Evolutionary conservation across 2,888 invertebrate genomes (phyloP).

Genomic region (Ditula angustiorana): DNA sequence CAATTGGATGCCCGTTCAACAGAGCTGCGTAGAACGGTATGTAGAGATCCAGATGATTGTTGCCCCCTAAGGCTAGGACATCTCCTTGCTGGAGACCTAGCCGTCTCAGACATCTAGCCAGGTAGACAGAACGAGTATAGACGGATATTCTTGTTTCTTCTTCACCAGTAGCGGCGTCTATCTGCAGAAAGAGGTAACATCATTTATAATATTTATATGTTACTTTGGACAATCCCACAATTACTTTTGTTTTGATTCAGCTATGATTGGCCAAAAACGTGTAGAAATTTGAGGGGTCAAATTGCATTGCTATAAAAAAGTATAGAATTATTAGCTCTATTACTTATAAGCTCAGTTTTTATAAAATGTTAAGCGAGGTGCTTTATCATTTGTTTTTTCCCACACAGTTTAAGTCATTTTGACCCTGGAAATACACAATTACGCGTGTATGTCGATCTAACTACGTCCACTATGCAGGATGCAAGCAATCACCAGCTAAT

Average conservation of each 20-base stretch:
- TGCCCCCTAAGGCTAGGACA: conserved; percentile 65
- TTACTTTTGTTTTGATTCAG: not conserved
- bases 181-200: conserved; percentile 50
- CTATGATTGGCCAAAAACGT: too few relatives aligned
- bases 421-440: too few relatives aligned
- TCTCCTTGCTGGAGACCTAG: conserved; percentile 65
- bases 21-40: conserved; percentile 70
- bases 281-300: too few relatives aligned
- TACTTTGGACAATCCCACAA: not conserved
- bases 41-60: conserved; percentile 67
- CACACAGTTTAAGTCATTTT: too few relatives aligned
- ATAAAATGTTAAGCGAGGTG: too few relatives aligned
- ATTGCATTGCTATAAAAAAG: too few relatives aligned
- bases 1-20: conserved; percentile 62
- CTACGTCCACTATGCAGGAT: too few relatives aligned
- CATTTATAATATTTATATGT: not conserved
- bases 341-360: too few relatives aligned
- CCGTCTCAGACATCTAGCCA: conserved; percentile 60
- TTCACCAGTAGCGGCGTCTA: conserved; percentile 70
- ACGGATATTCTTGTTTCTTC: conserved; percentile 65
- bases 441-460: too few relatives aligned
- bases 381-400: too few relatives aligned
- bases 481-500: too few relatives aligned
- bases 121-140: conserved; percentile 56
- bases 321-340: too few relatives aligned